Evolutionary conservation across 2,888 invertebrate genomes (phyloP).

Genomic region (Sesia bembeciformis): DNA sequence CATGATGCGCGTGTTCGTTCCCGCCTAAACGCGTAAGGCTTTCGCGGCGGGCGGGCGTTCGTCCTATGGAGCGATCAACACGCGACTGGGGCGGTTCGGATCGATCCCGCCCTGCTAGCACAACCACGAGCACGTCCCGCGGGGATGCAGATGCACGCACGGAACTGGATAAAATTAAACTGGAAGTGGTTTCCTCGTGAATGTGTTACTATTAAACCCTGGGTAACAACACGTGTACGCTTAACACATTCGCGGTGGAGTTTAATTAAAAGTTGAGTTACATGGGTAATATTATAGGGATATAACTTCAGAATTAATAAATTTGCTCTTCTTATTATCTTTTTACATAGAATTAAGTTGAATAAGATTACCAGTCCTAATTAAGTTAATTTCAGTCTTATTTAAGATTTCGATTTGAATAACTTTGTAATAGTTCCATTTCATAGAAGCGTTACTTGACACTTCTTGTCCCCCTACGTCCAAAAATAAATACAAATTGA

Average conservation of each 20-base stretch:
- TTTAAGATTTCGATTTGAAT: too few relatives aligned
- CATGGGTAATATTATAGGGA: too few relatives aligned
- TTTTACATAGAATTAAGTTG: too few relatives aligned
- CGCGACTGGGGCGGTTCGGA: conserved; percentile 56
- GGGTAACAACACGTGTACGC: too few relatives aligned
- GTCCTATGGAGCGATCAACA: conserved; percentile 36
- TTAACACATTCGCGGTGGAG: background rate
- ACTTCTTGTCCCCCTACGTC: conserved; percentile 23
- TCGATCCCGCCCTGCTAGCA: conserved; percentile 49
- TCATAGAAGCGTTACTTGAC: conserved; percentile 4
- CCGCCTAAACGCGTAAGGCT: conserved; percentile 61
- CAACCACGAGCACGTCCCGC: conserved; percentile 42
- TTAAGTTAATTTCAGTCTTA: too few relatives aligned
- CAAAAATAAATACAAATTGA: conserved; percentile 52
- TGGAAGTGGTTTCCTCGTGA: conserved; percentile 23
- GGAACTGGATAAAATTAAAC: conserved; percentile 7
- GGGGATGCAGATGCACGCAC: conserved; percentile 67
- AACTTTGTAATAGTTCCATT: too few relatives aligned
- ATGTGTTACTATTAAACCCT: too few relatives aligned
- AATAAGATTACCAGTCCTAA: too few relatives aligned
- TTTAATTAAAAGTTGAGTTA: too few relatives aligned
- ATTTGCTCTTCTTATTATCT: too few relatives aligned
- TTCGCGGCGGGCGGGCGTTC: conserved; percentile 27
- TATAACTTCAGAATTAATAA: too few relatives aligned
- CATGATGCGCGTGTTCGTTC: conserved; percentile 24